Evolutionary conservation across 2,113 vertebrate species (phyloP).

Genomic region (Cyanoderma ruficeps): DNA sequence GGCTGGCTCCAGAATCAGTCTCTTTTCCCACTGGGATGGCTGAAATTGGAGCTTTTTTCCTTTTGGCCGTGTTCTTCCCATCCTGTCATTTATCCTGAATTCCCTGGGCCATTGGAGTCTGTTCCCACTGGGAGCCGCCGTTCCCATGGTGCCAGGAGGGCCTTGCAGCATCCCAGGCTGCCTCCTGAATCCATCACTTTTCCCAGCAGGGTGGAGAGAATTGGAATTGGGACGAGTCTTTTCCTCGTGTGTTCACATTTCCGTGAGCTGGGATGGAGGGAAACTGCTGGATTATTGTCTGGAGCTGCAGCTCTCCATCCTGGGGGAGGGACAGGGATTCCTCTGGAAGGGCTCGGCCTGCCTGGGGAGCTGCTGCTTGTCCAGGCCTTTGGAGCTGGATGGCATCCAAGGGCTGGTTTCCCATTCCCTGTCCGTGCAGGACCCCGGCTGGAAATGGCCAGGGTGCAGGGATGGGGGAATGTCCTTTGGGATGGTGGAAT

Average conservation of each 20-base stretch:
- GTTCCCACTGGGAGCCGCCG: background rate
- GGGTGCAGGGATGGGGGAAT: background rate
- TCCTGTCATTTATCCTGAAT: background rate
- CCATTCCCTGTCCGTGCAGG: background rate
- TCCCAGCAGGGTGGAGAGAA: background rate
- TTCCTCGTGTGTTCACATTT: background rate
- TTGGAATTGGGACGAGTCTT: background rate
- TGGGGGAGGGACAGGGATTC: background rate
- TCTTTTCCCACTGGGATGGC: background rate
- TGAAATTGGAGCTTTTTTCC: background rate
- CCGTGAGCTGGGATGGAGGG: rapidly evolving
- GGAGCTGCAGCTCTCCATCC: background rate
- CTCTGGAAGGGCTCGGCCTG: background rate
- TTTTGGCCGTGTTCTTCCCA: background rate
- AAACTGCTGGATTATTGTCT: background rate
- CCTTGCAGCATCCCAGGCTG: background rate
- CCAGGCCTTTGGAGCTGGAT: background rate
- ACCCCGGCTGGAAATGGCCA: background rate
- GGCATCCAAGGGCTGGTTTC: background rate
- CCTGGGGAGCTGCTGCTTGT: background rate
- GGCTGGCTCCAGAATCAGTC: background rate
- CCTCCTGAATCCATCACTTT: background rate
- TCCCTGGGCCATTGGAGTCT: background rate
- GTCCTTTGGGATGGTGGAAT: background rate
- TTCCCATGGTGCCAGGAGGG: rapidly evolving